Evolutionary conservation across 2,888 invertebrate genomes (phyloP), one percentile per base, ranked within the genome.

Genomic region (Campoplex nolae): DNA sequence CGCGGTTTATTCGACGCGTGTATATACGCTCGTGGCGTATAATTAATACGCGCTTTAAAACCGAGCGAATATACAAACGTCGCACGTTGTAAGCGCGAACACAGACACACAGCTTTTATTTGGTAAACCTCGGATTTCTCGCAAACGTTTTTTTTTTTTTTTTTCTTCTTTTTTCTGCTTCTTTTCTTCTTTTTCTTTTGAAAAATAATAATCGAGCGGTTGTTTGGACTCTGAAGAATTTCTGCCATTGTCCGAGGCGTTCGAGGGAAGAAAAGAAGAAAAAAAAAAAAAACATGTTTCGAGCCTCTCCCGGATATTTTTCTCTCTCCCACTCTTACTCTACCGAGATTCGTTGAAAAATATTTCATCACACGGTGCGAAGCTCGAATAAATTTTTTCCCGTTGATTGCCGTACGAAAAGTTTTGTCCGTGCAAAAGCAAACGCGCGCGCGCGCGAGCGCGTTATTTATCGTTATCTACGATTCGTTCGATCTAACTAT

Each of bases 221-320:
- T 93, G 93, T 93, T 87, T 93, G 91, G 89, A 90, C 86, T 87
- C 86, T 87, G 87, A 92, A 92, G 93, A 93, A 93, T 93, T 92
- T 92, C 92, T 88, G 83, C 88, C 92, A 93, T 93, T 93, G 94
- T 93, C 90, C 91, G 81, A 51, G 18, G 23, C 73, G 62, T 68
- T 77, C 76, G 77, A 51, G 71, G 71, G 38, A 62, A 56, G 68
- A 58, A 74, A 23, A 23, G 23, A 76, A 84, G 0, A 23, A 23
- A 23, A 23, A 23, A 23, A 23, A 23, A 23, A 23, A 23, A 23
- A 87, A 74, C 67, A 62, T 62, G 35, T 76, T 65, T 67, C 28
- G 51, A 45, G 71, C 18, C 62, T 73, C 84, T 51, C 48, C 78
- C 62, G 74, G 62, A 82, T 68, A 75, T 75, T 75, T 51, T 38